Evolutionary conservation across 2,888 invertebrate species (phyloP).

Genomic region (Zaprionus bogoriensis): DNA sequence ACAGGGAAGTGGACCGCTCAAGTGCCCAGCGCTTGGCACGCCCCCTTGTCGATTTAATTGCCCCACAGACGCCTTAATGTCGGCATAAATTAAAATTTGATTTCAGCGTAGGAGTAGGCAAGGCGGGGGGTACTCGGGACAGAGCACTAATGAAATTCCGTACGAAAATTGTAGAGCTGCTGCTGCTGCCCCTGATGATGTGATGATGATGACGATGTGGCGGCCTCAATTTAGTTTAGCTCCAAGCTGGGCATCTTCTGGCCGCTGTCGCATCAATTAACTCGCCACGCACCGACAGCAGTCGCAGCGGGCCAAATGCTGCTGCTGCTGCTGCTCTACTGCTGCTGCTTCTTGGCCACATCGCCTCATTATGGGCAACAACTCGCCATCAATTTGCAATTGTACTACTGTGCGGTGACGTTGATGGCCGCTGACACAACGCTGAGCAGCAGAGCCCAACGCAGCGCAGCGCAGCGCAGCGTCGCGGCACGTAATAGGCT

Average conservation of each 20-base stretch:
- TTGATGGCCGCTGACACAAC: slow-evolving; percentile 24
- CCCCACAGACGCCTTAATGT: slow-evolving; percentile 65
- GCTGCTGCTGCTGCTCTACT: background rate
- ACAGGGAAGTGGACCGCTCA: background rate
- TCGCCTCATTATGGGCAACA: slow-evolving; percentile 52
- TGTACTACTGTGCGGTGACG: slow-evolving; percentile 37
- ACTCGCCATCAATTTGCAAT: slow-evolving; percentile 54
- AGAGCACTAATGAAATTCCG: slow-evolving; percentile 57
- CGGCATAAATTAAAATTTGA: slow-evolving; percentile 71
- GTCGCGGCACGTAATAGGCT: slow-evolving; percentile 47
- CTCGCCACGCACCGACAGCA: slow-evolving; percentile 45
- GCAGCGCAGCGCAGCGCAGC: background rate
- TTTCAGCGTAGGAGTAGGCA: slow-evolving; percentile 27
- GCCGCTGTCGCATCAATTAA: slow-evolving; percentile 60
- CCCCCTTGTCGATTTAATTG: slow-evolving; percentile 59
- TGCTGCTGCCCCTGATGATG: slow-evolving; percentile 23
- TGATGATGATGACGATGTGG: slow-evolving; percentile 37
- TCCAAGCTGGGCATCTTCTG: slow-evolving; percentile 18
- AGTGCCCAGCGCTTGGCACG: slow-evolving; percentile 21
- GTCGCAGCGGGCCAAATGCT: background rate
- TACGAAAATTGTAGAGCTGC: slow-evolving; percentile 37
- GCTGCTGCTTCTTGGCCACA: slow-evolving; percentile 25
- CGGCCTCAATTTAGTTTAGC: slow-evolving; percentile 41
- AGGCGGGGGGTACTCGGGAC: background rate
- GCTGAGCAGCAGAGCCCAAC: background rate